A percentile compares a stretch with the other conserved stretches of the same genome.
phyloP scores from a whole-genome alignment of 2,888 invertebrate species.

The Neocrepidodera transversa region DNA sequence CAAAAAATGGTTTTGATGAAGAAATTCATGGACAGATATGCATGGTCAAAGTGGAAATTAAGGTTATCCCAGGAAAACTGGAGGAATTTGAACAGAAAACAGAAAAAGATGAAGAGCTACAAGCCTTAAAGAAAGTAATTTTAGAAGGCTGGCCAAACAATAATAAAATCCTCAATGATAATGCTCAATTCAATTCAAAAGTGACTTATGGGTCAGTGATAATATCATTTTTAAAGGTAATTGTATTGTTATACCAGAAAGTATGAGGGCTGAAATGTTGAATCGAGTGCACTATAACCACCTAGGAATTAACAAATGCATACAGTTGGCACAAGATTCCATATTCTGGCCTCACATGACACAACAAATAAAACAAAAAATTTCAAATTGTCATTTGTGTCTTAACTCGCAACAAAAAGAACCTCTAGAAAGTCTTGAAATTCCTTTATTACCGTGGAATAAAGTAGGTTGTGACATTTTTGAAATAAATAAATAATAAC shows the following conservation, averaged over 20 bases:
- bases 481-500: constrained; percentile 8
- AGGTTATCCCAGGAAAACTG: background rate
- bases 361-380: constrained; percentile 29
- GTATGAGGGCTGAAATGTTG: constrained; percentile 27
- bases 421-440: constrained; percentile 30
- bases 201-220: background rate
- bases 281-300: constrained; percentile 33
- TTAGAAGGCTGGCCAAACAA: background rate
- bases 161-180: background rate
- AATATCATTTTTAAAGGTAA: background rate
- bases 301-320: constrained; percentile 34
- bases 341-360: constrained; percentile 36
- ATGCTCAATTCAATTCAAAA: background rate
- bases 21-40: constrained; percentile 2
- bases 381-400: constrained; percentile 30
- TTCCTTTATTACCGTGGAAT: constrained; percentile 30
- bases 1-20: background rate
- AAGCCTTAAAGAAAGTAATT: constrained; percentile 2
- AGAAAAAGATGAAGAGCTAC: constrained; percentile 1
- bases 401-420: constrained; percentile 27
- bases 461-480: constrained; percentile 34
- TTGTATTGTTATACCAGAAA: constrained; percentile 27
- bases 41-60: background rate
- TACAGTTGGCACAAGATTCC: constrained; percentile 25
- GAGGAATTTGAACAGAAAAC: constrained; percentile 15